Percentiles rank a stretch among this genome's conserved stretches.
Conservation (phyloP, 2,888 invertebrate genomes). For the Agriotes lineatus region DNA sequence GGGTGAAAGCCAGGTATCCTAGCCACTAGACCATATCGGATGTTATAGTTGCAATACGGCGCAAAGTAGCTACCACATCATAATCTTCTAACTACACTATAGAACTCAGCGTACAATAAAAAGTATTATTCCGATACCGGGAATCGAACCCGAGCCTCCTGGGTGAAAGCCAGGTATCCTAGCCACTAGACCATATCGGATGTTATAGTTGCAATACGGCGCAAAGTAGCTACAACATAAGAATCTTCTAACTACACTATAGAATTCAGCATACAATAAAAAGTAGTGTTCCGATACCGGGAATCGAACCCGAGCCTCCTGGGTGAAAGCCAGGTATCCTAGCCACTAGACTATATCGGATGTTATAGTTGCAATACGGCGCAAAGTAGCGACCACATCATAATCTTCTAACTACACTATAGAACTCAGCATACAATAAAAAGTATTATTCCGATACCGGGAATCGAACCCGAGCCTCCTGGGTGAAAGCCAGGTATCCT, state of each 20-base stretch:
- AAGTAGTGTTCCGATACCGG: slow-evolving; percentile 15
- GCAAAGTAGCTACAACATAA: too few relatives aligned
- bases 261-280: too few relatives aligned
- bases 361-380: too few relatives aligned
- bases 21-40: slow-evolving; percentile 78
- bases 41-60: too few relatives aligned
- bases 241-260: too few relatives aligned
- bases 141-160: slow-evolving; percentile 82
- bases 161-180: slow-evolving; percentile 81
- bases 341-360: slow-evolving; percentile 78
- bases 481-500: slow-evolving; percentile 81
- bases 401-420: too few relatives aligned
- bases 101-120: too few relatives aligned
- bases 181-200: slow-evolving; percentile 78
- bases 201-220: too few relatives aligned
- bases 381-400: too few relatives aligned
- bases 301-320: slow-evolving; percentile 82
- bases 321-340: slow-evolving; percentile 81
- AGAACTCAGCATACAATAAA: too few relatives aligned
- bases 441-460: slow-evolving; percentile 15
- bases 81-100: too few relatives aligned
- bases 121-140: slow-evolving; percentile 15
- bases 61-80: too few relatives aligned
- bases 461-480: slow-evolving; percentile 82
- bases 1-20: slow-evolving; percentile 81